These are phyloP conservation scores for Tympanuchus pallidicinctus DNA, from an alignment of 2,113 vertebrate genomes.

Conservation along the genomic window DNA sequence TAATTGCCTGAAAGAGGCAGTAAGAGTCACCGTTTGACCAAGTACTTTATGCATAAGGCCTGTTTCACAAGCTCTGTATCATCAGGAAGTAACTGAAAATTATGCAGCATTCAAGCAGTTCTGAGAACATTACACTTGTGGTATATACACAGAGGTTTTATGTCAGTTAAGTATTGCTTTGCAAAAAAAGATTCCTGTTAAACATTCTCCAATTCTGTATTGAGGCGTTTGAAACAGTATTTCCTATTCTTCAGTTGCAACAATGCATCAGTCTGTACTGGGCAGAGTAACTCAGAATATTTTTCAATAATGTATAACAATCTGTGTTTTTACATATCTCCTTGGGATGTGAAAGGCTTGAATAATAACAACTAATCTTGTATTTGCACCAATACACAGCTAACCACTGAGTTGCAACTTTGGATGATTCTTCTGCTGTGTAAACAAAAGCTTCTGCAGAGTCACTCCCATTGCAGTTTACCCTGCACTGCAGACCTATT, in stretches of 20 bases:
- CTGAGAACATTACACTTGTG: accelerated
- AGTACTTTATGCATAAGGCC: accelerated
- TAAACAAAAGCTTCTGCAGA: neutral
- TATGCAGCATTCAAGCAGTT: neutral
- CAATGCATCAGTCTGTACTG: accelerated
- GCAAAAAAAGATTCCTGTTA: neutral
- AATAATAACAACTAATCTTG: neutral
- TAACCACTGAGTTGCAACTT: neutral
- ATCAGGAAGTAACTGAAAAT: neutral
- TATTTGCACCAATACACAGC: no score
- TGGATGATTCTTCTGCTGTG: neutral
- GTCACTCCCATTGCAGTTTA: neutral
- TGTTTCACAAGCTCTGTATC: neutral
- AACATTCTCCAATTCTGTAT: neutral
- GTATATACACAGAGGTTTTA: neutral
- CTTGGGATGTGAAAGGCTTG: neutral
- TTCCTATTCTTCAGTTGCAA: neutral
- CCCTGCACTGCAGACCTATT: neutral
- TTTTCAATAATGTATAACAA: neutral
- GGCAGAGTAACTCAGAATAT: neutral
- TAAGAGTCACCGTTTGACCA: neutral
- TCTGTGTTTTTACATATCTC: neutral
- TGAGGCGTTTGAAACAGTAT: neutral
- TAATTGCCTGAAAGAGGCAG: neutral
- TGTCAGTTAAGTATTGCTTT: neutral